A percentile compares a stretch with the other conserved stretches of the same genome.
These are phyloP conservation scores for Porphyrio hochstetteri DNA, from an alignment of 2,113 vertebrate species.

Conservation along the genomic window DNA sequence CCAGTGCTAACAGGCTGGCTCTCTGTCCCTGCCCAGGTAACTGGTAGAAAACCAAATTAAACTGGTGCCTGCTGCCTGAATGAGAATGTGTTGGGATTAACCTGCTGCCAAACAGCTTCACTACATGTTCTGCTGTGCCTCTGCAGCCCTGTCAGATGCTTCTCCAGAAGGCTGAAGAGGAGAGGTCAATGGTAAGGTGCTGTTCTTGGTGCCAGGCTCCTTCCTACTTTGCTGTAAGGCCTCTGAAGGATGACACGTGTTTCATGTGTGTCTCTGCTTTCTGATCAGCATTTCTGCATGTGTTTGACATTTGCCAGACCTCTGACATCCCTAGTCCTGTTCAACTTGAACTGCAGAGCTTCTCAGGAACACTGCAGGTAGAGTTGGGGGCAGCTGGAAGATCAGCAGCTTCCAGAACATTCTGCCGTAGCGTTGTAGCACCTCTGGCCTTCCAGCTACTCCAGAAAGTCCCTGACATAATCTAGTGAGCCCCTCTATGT, in stretches of 20 bases:
- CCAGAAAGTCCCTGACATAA: background rate
- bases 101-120: background rate
- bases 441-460: background rate
- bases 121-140: background rate
- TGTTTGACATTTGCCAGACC: background rate
- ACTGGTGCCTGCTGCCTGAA: background rate
- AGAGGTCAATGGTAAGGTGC: background rate
- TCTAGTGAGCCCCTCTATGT: background rate
- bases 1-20: background rate
- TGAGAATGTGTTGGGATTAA: background rate
- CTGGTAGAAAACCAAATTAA: background rate
- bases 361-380: background rate
- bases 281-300: background rate
- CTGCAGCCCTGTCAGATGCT: background rate
- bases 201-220: background rate
- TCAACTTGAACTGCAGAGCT: background rate
- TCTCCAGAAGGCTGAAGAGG: fast-evolving
- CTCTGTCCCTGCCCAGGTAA: background rate
- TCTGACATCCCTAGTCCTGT: background rate
- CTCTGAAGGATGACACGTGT: background rate
- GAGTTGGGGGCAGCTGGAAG: background rate
- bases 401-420: background rate
- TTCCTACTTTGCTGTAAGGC: background rate
- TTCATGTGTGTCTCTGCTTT: background rate
- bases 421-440: background rate